Base-by-base conservation (phyloP, 2,888 invertebrate genomes). In the Trypoxylon attenuatum region DNA sequence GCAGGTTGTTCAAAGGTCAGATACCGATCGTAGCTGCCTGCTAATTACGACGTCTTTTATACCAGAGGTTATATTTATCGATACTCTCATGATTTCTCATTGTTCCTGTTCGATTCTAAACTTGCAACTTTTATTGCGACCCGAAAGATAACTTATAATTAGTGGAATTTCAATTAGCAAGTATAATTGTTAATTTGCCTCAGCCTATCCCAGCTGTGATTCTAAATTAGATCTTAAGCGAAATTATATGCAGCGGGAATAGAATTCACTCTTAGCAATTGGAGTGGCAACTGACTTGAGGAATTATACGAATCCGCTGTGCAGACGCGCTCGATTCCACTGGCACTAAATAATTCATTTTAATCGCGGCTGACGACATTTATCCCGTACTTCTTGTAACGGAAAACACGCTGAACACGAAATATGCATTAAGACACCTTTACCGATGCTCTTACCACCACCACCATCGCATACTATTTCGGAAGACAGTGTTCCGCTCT, bases 271-370 rank as follows among this genome's bases (percentile, higher is more conserved):
- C 33, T 61, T 41, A 25, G 41, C 59, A 27, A 25, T 22, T 43
- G 33, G 45, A 45, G 33, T 29, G 53, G 22, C 13, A 33, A 41
- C 43, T 19, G 57, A 45, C 62, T 57, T 33, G 41, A 54, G 52
- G 41, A 62, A 66, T 62, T 57, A 62, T 62, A 62, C 53, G 46
- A 66, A 53, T 45, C 42, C 33, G 53, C 33, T 52, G 61, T 51
- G 60, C 55, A 38, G 29, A 42, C 43, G 58, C 63, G 27, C 58
- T 57, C 62, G 52, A 66, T 62, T 62, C 62, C 25, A 52, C 25
- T 42, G 27, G 53, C 58, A 55, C 69, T 74, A 73, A 76, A 76
- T 77, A 73, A 77, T 77, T 77, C 77, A 77, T 74, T 74, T 73
- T 71, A 74, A 77, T 77, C 71, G 70, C 39, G 55, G 64, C 61